Evolutionary conservation across 2,888 invertebrate species (phyloP).

Genomic region (Drosophila ustulata): DNA sequence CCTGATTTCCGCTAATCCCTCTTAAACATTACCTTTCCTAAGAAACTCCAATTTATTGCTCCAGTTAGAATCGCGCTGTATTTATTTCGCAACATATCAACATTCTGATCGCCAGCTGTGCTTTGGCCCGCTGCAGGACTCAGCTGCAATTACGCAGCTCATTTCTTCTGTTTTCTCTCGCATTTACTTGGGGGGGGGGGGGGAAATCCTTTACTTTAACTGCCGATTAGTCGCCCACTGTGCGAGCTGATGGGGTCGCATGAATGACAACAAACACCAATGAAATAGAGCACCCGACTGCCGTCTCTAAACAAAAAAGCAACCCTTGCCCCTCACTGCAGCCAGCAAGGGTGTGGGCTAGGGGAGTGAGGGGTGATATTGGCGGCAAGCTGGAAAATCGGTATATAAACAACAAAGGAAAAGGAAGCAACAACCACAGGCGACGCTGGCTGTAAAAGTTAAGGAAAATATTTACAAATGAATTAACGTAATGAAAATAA

Average conservation of each 20-base stretch:
- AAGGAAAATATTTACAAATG: slow-evolving; percentile 79
- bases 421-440: slow-evolving; percentile 32
- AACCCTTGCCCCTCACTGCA: slow-evolving; percentile 30
- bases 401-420: slow-evolving; percentile 62
- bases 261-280: slow-evolving; percentile 64
- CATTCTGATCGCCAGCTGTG: slow-evolving; percentile 14
- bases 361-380: not conserved
- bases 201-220: slow-evolving; percentile 33
- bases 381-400: slow-evolving; percentile 62
- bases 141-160: slow-evolving; percentile 30
- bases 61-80: not conserved
- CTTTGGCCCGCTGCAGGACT: slow-evolving; percentile 19
- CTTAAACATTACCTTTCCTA: not conserved
- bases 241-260: slow-evolving; percentile 46
- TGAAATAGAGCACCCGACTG: slow-evolving; percentile 52
- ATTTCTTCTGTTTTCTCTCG: slow-evolving; percentile 8
- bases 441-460: slow-evolving; percentile 68
- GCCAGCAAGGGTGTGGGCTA: not conserved
- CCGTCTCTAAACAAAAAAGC: slow-evolving; percentile 11
- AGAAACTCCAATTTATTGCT: not conserved
- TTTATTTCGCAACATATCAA: not conserved
- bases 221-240: slow-evolving; percentile 60
- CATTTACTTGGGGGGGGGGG: not conserved
- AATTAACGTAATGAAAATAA: slow-evolving; percentile 79
- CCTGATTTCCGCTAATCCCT: not conserved